Evolutionary conservation across 2,888 invertebrate genomes (phyloP).

Genomic region (Clitarchus hookeri): DNA sequence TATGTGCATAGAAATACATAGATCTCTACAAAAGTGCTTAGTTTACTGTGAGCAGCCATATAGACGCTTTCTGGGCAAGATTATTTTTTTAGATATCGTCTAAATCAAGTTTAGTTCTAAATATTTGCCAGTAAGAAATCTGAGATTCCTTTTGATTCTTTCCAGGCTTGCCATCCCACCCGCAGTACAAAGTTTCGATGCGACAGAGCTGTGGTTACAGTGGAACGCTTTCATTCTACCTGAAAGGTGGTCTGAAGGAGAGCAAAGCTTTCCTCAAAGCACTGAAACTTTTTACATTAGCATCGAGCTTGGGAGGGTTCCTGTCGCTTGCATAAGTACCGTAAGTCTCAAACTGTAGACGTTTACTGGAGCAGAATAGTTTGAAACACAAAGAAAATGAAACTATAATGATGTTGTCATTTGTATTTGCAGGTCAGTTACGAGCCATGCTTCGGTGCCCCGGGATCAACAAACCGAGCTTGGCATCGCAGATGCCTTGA

Average conservation of each 20-base stretch:
- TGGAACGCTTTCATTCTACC: constrained; percentile 90
- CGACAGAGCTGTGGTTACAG: constrained; percentile 86
- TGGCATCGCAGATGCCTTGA: constrained; percentile 81
- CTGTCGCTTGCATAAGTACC: constrained; percentile 95
- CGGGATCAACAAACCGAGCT: constrained; percentile 69
- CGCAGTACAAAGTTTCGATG: constrained; percentile 78
- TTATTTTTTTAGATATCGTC: too few relatives aligned
- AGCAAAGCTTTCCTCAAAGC: constrained; percentile 73
- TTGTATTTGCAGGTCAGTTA: constrained; percentile 68
- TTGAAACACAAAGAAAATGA: neutral
- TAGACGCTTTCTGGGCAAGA: too few relatives aligned
- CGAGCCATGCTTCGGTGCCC: constrained; percentile 95
- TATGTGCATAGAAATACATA: too few relatives aligned
- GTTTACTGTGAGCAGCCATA: too few relatives aligned
- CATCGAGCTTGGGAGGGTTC: constrained; percentile 94
- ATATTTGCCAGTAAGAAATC: too few relatives aligned
- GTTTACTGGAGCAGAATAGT: too few relatives aligned
- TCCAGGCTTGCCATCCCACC: constrained; percentile 78
- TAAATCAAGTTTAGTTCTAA: too few relatives aligned
- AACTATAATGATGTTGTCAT: neutral
- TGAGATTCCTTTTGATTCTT: neutral
- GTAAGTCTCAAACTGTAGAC: constrained; percentile 60
- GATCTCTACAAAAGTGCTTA: too few relatives aligned
- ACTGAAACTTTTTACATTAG: constrained; percentile 81
- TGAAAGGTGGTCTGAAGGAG: constrained; percentile 76